A percentile compares a stretch with the other conserved stretches of the same genome.
phyloP scores from a whole-genome alignment of 2,888 invertebrate species.

The Rhingia rostrata region DNA sequence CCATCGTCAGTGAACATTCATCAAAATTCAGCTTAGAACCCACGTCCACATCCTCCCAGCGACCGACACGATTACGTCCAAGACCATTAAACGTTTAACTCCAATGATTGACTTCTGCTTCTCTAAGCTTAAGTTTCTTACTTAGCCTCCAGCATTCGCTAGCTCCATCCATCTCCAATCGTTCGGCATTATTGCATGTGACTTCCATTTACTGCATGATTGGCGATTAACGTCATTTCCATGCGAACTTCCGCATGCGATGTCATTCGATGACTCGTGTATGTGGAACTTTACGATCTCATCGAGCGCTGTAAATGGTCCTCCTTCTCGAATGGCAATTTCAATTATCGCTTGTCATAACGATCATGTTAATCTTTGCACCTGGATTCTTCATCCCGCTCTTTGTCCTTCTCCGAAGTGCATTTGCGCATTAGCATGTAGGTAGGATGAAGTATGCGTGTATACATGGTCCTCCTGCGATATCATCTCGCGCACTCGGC shows the following conservation, averaged over 20 bases:
- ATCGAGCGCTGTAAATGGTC: conserved; percentile 8
- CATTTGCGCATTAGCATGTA: conserved; percentile 23
- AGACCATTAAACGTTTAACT: background rate
- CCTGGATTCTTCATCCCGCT: conserved; percentile 10
- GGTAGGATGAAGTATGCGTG: conserved; percentile 17
- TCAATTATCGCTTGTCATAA: conserved; percentile 73
- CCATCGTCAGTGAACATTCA: no score
- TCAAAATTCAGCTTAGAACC: no score
- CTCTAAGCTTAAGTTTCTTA: background rate
- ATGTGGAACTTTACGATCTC: conserved; percentile 42
- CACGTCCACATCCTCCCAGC: no score
- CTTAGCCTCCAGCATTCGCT: conserved; percentile 8
- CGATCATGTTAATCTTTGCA: conserved; percentile 67
- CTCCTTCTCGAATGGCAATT: conserved; percentile 55
- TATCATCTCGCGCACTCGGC: conserved; percentile 24
- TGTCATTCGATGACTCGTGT: conserved; percentile 34
- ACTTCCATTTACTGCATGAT: conserved; percentile 62
- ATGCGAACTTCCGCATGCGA: conserved; percentile 63
- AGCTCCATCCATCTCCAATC: conserved; percentile 7
- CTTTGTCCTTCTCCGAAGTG: conserved; percentile 5
- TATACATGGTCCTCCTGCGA: conserved; percentile 15
- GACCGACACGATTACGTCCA: background rate
- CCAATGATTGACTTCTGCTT: conserved; percentile 9
- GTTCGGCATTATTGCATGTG: conserved; percentile 52
- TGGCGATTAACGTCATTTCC: conserved; percentile 60